A percentile compares a stretch with the other conserved stretches of the same genome.
Conservation (phyloP, 2,797 vertebrate genomes). For the Muscicapa comitata region DNA sequence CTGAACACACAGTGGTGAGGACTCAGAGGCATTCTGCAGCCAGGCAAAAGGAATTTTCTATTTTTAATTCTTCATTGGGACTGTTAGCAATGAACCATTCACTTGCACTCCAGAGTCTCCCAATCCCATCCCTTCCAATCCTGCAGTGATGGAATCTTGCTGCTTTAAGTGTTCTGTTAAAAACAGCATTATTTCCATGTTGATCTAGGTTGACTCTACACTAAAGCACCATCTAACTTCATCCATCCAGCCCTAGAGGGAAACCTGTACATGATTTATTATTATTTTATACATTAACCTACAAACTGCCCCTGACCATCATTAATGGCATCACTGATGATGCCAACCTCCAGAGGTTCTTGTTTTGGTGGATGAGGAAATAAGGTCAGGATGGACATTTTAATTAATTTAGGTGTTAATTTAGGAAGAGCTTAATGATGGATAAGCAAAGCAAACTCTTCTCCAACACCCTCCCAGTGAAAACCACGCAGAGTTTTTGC, state of each 20-base stretch:
- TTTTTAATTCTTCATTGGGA: background rate
- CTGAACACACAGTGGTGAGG: background rate
- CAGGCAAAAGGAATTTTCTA: background rate
- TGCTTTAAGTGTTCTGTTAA: constrained; percentile 66
- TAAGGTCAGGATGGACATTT: background rate
- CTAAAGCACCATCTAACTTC: background rate
- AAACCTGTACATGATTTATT: background rate
- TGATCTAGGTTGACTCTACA: background rate
- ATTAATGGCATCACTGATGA: background rate
- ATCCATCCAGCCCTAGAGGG: background rate
- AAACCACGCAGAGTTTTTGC: background rate
- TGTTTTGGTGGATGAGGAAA: background rate
- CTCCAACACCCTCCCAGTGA: background rate
- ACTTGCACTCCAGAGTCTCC: background rate
- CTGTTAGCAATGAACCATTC: constrained; percentile 38
- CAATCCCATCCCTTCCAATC: background rate
- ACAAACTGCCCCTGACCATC: background rate
- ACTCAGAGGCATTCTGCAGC: background rate
- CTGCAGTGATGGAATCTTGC: background rate
- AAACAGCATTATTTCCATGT: background rate
- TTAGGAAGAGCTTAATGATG: background rate
- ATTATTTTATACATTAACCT: background rate
- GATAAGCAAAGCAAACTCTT: background rate
- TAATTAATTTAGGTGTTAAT: background rate
- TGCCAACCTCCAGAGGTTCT: background rate